phyloP scores from a whole-genome alignment of 1,140 invertebrate genomes.

The Brachionus paranguensis region DNA sequence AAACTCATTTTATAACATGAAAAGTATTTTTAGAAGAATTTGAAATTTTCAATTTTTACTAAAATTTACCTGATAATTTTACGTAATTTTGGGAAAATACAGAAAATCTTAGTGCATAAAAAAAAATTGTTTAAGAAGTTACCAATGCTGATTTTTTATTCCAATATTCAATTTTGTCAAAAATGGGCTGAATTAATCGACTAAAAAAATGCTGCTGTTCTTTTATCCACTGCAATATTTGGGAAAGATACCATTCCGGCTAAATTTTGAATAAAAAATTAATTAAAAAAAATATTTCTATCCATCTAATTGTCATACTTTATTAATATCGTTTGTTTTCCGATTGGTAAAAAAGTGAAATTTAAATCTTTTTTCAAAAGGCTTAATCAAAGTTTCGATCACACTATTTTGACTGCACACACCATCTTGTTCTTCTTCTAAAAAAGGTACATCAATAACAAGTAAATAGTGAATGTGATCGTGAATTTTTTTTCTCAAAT shows the following conservation, averaged over 20 bases:
- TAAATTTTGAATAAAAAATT: not conserved
- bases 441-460: not conserved
- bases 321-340: constrained; percentile 29
- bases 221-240: constrained; percentile 33
- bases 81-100: not conserved
- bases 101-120: not conserved
- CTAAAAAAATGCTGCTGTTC: constrained; percentile 2
- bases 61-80: too few species aligned
- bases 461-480: not conserved
- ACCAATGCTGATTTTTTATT: not conserved
- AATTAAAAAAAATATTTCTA: not conserved
- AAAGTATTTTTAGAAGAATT: too few species aligned
- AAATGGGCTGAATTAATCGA: not conserved
- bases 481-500: not conserved
- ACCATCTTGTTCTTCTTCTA: not conserved
- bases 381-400: not conserved
- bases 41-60: too few species aligned
- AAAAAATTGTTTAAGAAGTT: not conserved
- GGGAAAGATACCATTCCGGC: constrained; percentile 38
- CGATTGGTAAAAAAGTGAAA: constrained; percentile 39
- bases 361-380: constrained; percentile 23
- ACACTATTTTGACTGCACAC: not conserved
- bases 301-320: not conserved
- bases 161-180: not conserved
- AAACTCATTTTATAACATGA: too few species aligned